Percentiles rank a stretch among this genome's conserved stretches.
phyloP scores from a whole-genome alignment of 2,888 invertebrate species.

The Chymomyza amoena region DNA sequence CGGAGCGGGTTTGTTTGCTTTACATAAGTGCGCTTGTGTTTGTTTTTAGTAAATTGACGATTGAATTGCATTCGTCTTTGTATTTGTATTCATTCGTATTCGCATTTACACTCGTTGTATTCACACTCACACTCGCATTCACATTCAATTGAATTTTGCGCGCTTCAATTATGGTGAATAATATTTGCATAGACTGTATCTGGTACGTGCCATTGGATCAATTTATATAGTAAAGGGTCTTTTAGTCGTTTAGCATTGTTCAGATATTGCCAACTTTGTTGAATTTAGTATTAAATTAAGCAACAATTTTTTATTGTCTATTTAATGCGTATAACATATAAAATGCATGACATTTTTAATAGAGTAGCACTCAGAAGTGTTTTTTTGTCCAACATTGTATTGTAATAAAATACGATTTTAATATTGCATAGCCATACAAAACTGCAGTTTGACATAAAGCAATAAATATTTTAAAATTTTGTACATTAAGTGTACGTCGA shows the following conservation, averaged over 20 bases:
- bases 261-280: constrained; percentile 17
- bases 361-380: not conserved
- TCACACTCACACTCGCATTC: constrained; percentile 5
- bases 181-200: constrained; percentile 40
- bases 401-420: not conserved
- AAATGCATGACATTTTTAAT: constrained; percentile 10
- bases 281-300: constrained; percentile 46
- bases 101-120: constrained; percentile 17
- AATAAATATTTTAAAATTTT: not conserved
- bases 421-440: too few relatives aligned
- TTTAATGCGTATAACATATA: constrained; percentile 1
- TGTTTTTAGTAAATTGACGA: constrained; percentile 17
- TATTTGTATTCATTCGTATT: constrained; percentile 6
- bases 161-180: constrained; percentile 42
- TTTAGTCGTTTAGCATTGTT: constrained; percentile 18
- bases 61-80: constrained; percentile 13
- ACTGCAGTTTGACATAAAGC: not conserved
- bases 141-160: constrained; percentile 36
- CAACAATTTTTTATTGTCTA: constrained; percentile 5
- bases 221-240: constrained; percentile 17
- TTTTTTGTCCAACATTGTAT: not conserved
- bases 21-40: constrained; percentile 18
- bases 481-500: not conserved
- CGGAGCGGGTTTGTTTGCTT: not conserved
- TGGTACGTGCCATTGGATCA: constrained; percentile 47